Base-by-base conservation (phyloP, 2,888 invertebrate species). In the Laothoe populi region DNA sequence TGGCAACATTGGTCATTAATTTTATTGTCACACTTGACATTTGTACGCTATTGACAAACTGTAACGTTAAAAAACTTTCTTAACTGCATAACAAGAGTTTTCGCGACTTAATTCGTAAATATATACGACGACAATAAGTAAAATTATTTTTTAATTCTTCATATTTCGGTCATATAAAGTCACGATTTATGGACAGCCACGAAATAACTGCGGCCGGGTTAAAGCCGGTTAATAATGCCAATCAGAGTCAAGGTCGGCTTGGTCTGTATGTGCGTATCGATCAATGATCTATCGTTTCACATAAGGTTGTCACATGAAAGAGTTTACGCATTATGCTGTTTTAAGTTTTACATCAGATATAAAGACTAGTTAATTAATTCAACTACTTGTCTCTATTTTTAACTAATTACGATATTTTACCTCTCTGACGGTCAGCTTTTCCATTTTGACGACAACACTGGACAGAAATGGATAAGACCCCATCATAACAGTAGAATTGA, bases 211-310 rank as follows among this genome's bases (percentile, higher is more conserved):
- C 70, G 76, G 71, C 74, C 79, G 67, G 73, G 75, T 77, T 70
- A 70, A 67, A 74, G 71, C 73, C 76, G 75, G 76, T 76, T 76
- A 77, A n/a, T n/a, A n/a, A 71, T 74, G 75, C 75, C 79, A 79
- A 82, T 80, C 80, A 84, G 81, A 84, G 86, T 88, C 86, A 88
- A 85, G 87, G 86, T 78, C 82, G 74, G 66, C 80, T 75, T 82
- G 79, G 76, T 80, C 77, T 77, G 77, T 80, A 77, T 70, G 72
- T 69, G 77, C 76, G 79, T 82, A 81, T 83, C 83, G 82, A 83
- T 82, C 82, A 81, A 83, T 84, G 82, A 82, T 84, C 83, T 85
- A 79, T 73, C 67, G 38, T 4, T 53, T 31, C 23, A 31, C 16
- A 24, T 60, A 64, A 48, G 65, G 62, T 68, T 65, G 19, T 19